A percentile compares a stretch with the other conserved stretches of the same genome.
These are phyloP conservation scores for Drosophila lacertosa DNA, from an alignment of 1,140 invertebrate genomes.

Conservation along the genomic window DNA sequence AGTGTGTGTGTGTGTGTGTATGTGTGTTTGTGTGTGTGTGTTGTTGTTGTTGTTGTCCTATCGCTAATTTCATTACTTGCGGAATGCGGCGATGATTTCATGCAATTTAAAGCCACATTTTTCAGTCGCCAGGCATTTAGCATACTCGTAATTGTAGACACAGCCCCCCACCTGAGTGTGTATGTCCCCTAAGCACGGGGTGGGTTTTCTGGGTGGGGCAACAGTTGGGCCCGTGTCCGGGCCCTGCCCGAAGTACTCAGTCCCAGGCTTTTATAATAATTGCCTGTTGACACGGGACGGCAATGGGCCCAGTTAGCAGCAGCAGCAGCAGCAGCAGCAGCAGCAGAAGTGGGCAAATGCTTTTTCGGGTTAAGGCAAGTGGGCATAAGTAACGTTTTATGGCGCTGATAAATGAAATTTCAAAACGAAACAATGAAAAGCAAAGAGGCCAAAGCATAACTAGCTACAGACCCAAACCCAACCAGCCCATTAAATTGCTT, in stretches of 20 bases:
- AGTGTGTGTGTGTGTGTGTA: slow-evolving; percentile 17
- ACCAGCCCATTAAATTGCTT: background rate
- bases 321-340: too few relatives aligned
- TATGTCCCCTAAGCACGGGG: too few relatives aligned
- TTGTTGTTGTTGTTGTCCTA: too few relatives aligned
- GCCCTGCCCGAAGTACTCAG: background rate
- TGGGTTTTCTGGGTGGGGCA: slow-evolving; percentile 17
- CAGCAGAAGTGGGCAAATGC: too few relatives aligned
- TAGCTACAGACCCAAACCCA: slow-evolving; percentile 1
- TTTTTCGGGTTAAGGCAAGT: slow-evolving; percentile 9
- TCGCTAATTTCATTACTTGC: slow-evolving; percentile 78
- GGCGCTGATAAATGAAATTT: slow-evolving; percentile 78
- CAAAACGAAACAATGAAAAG: slow-evolving; percentile 58
- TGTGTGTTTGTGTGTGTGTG: too few relatives aligned
- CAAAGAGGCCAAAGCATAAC: slow-evolving; percentile 51
- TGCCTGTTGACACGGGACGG: slow-evolving; percentile 82
- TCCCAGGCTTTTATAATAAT: slow-evolving; percentile 77
- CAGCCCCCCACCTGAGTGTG: background rate
- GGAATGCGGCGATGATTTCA: slow-evolving; percentile 80
- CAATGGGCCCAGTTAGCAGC: slow-evolving; percentile 37
- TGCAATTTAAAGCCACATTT: slow-evolving; percentile 81
- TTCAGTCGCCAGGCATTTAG: slow-evolving; percentile 76
- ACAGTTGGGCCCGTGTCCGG: slow-evolving; percentile 21
- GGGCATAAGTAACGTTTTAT: slow-evolving; percentile 63
- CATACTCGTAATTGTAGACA: slow-evolving; percentile 60